Evolutionary conservation across 2,113 vertebrate species (phyloP).

Genomic region (Nyctereutes procyonoides): DNA sequence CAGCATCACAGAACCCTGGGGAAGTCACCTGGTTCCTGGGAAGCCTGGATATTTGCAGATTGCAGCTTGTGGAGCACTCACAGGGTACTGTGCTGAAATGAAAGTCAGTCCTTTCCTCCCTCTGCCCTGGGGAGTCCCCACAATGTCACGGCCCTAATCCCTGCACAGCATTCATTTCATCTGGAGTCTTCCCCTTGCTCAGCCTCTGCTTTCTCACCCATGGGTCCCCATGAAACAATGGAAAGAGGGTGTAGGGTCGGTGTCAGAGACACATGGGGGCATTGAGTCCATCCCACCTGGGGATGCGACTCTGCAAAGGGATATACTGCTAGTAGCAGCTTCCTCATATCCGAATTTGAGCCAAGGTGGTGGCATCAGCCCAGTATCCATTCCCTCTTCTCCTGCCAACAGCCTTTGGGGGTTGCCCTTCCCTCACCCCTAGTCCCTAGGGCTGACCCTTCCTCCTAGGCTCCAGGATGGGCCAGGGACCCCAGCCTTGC

Average conservation of each 20-base stretch:
- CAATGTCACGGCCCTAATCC: rapidly evolving
- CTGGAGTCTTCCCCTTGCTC: not conserved
- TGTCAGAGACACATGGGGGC: not conserved
- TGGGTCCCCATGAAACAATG: not conserved
- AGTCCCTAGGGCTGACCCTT: not conserved
- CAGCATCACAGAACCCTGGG: not conserved
- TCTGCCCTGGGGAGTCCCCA: not conserved
- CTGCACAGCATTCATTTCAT: not conserved
- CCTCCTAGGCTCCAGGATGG: not conserved
- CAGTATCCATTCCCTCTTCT: not conserved
- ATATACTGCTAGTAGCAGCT: rapidly evolving
- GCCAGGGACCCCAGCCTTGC: not conserved
- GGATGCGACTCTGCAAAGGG: not conserved
- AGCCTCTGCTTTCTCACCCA: not conserved
- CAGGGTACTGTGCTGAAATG: not conserved
- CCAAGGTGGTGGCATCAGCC: not conserved
- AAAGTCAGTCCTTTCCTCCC: not conserved
- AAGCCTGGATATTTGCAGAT: not conserved
- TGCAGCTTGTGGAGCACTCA: not conserved
- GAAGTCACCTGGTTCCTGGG: not conserved
- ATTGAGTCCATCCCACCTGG: not conserved
- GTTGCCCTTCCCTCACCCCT: not conserved
- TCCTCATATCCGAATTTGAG: not conserved
- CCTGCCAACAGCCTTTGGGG: not conserved
- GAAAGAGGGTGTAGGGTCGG: not conserved